Evolutionary conservation across 2,888 invertebrate genomes (phyloP), one percentile per base, ranked within the genome.

Genomic region (Spilosoma lubricipeda): DNA sequence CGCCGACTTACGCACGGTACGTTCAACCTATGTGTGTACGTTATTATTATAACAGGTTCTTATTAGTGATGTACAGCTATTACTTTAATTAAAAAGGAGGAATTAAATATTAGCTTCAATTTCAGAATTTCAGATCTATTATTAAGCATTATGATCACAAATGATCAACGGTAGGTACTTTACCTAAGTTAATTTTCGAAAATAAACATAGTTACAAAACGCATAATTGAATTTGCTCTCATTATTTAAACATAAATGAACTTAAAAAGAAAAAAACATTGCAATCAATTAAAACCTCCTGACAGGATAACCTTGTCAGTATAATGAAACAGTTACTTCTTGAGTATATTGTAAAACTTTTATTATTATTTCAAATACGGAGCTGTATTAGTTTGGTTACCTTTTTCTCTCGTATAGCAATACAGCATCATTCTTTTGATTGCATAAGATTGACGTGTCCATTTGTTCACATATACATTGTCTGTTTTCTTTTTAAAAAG

Each of bases 1-100:
- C 71, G 63, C 30, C 69, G 71, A n/a, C 74, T 67, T 64, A 67
- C 70, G 70, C 70, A 48, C 42, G 27, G 42, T 66, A 59, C 66
- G 20, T 30, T 70, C 45, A 30, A 70, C 59, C 56, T 56, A 39
- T 65, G 45, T 20, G 18, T 45, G 42, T 68, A 65, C 33, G 67
- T 67, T n/a, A 30, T 71, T 70, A 63, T 27, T 63, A 45, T 63
- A 63, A 70, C 63, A 30, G 36, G 70, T 70, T 42, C 30, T 30
- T 48, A 36, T 33, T 13, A n/a, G n/a, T 59, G 15, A n/a, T 69
- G 52, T 52, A 13, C 20, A 33, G n/a, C 8, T n/a, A 30, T 45
- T 11, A 45, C 42, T 69, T 23, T 56, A 11, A 56, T 56, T 56
- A 56, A 56, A 56, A 56, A 3, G 52, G 8, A n/a, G 23, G n/a